These are phyloP conservation scores for Drosophila seguyi DNA, from an alignment of 1,140 invertebrate genomes.

Conservation along the genomic window DNA sequence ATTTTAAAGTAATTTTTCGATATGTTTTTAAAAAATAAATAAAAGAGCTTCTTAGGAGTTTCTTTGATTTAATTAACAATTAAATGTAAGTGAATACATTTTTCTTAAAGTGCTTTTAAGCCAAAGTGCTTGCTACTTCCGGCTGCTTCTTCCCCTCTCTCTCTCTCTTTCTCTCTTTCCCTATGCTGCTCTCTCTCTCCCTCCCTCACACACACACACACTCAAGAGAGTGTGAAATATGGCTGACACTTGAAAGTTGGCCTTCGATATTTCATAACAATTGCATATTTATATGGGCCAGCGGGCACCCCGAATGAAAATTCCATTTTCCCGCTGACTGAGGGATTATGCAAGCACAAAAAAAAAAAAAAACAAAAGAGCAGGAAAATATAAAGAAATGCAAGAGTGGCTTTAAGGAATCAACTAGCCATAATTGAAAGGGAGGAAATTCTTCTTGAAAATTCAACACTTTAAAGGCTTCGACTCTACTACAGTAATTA, in stretches of 20 bases:
- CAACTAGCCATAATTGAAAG: background rate
- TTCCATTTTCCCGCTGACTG: conserved; percentile 8
- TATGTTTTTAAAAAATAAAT: no score
- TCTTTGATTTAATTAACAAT: background rate
- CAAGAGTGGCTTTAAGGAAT: background rate
- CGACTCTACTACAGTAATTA: background rate
- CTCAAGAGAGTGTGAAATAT: conserved; percentile 52
- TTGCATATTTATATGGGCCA: conserved; percentile 53
- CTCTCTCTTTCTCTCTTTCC: background rate
- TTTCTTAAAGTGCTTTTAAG: background rate
- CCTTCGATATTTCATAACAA: conserved; percentile 72
- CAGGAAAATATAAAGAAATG: conserved; percentile 4
- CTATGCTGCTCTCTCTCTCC: background rate
- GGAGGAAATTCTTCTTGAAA: background rate
- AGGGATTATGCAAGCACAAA: conserved; percentile 33
- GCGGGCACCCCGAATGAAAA: background rate
- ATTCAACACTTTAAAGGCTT: background rate
- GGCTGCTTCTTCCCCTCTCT: background rate
- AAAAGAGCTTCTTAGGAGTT: background rate
- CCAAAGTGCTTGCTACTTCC: conserved; percentile 56
- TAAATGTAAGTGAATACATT: background rate
- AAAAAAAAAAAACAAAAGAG: background rate
- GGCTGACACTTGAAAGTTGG: conserved; percentile 58
- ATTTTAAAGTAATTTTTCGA: no score
- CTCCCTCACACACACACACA: background rate